Conservation (phyloP, 1,140 invertebrate genomes). For the Andrena cerasifolii region DNA sequence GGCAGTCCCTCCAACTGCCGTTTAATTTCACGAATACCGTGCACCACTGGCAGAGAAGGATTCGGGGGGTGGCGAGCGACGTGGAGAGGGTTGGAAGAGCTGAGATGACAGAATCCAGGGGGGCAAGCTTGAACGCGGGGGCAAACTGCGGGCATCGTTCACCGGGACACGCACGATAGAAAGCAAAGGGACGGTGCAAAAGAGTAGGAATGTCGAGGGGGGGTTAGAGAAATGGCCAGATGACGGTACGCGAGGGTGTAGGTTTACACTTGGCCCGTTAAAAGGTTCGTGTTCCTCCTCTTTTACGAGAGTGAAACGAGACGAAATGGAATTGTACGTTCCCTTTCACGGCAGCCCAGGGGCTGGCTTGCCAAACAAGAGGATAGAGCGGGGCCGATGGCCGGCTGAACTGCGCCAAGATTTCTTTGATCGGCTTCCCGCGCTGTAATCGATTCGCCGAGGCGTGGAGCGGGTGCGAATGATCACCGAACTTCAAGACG, state of each 20-base stretch:
- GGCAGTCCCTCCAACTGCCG: no score
- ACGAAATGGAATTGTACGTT: slow-evolving; percentile 34
- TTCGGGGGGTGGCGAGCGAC: no score
- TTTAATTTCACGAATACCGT: no score
- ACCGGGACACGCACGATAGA: slow-evolving; percentile 43
- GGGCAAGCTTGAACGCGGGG: slow-evolving; percentile 54
- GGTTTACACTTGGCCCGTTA: slow-evolving; percentile 44
- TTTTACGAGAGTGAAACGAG: slow-evolving; percentile 37
- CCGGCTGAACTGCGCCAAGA: not conserved
- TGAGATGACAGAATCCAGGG: slow-evolving; percentile 30
- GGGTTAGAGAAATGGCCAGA: slow-evolving; percentile 5
- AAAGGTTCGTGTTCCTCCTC: slow-evolving; percentile 39
- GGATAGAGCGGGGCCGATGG: not conserved
- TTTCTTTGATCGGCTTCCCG: slow-evolving; percentile 18
- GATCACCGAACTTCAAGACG: not conserved
- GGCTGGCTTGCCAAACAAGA: slow-evolving; percentile 37
- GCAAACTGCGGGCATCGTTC: slow-evolving; percentile 52
- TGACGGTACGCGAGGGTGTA: slow-evolving; percentile 7
- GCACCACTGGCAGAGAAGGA: no score
- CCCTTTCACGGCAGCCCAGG: not conserved
- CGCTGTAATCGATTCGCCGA: slow-evolving; percentile 18
- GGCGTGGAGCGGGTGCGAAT: not conserved
- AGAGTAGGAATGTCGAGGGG: slow-evolving; percentile 2
- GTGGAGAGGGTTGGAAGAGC: not conserved
- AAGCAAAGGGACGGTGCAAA: slow-evolving; percentile 23